These are phyloP conservation scores for Leptopilina boulardi DNA, from an alignment of 1,140 invertebrate species.

Conservation along the genomic window DNA sequence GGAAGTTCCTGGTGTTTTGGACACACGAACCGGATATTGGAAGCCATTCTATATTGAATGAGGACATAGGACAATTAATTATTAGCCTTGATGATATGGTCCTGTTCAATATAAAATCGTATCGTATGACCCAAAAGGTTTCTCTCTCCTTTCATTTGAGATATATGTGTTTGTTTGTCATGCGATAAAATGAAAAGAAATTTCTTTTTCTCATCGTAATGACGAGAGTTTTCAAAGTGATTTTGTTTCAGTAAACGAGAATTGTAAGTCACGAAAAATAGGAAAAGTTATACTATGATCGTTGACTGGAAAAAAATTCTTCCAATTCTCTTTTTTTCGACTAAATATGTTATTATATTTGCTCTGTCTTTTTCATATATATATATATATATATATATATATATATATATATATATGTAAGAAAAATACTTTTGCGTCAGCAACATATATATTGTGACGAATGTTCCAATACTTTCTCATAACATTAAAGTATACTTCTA, in stretches of 20 bases:
- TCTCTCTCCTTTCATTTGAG: not conserved
- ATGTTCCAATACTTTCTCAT: not conserved
- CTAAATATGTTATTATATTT: no score
- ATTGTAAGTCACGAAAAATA: conserved; percentile 45
- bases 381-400: not conserved
- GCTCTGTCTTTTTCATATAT: not conserved
- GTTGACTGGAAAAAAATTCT: conserved; percentile 44
- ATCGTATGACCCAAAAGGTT: conserved; percentile 16
- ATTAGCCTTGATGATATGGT: conserved; percentile 46
- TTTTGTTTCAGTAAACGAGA: not conserved
- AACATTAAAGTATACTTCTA: not conserved
- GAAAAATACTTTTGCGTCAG: not conserved
- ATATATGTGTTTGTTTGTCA: conserved; percentile 44
- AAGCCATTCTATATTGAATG: conserved; percentile 53
- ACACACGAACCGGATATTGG: conserved; percentile 59
- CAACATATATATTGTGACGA: not conserved
- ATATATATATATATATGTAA: not conserved
- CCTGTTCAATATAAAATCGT: not conserved
- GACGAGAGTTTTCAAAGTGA: not conserved
- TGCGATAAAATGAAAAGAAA: not conserved
- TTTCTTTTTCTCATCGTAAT: not conserved
- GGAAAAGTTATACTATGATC: conserved; percentile 50
- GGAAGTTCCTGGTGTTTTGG: conserved; percentile 56
- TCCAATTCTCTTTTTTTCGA: not conserved
- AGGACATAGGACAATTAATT: conserved; percentile 58